A percentile compares a stretch with the other conserved stretches of the same genome.
phyloP scores from a whole-genome alignment of 2,888 invertebrate genomes.

The Morpho achilles region DNA sequence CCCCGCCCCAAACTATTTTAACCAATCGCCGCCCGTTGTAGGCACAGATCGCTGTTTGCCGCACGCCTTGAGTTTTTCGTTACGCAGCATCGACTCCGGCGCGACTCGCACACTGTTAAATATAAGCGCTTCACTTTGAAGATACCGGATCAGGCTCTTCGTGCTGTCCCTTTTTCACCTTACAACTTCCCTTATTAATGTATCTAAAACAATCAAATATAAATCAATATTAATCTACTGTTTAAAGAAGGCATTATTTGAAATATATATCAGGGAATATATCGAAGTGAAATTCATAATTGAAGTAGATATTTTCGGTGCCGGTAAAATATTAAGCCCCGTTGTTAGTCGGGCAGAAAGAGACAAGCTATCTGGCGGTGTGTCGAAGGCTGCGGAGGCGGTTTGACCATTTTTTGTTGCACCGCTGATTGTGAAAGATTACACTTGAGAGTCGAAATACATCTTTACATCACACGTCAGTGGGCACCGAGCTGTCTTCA shows the following conservation, averaged over 20 bases:
- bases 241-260: conserved; percentile 7
- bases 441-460: conserved; percentile 80
- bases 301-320: conserved; percentile 36
- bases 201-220: conserved; percentile 16
- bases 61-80: conserved; percentile 77
- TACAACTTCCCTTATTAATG: conserved; percentile 22
- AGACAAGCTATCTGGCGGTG: conserved; percentile 61
- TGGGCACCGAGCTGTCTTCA: conserved; percentile 78
- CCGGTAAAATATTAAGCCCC: conserved; percentile 35
- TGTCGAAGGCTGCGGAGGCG: conserved; percentile 74
- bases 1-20: conserved; percentile 70
- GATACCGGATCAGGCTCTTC: conserved; percentile 65
- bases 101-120: conserved; percentile 78
- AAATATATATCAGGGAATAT: conserved; percentile 17
- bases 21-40: conserved; percentile 61
- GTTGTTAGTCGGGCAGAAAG: conserved; percentile 54
- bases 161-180: conserved; percentile 62
- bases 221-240: neutral
- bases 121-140: conserved; percentile 67
- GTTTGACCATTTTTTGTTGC: conserved; percentile 79
- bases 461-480: conserved; percentile 80
- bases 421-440: conserved; percentile 78
- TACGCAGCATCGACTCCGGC: conserved; percentile 76
- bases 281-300: conserved; percentile 24
- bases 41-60: conserved; percentile 72